A percentile compares a stretch with the other conserved stretches of the same genome.
phyloP scores from a whole-genome alignment of 2,113 vertebrate species.

The Cryptoleucopteryx plumbea region DNA sequence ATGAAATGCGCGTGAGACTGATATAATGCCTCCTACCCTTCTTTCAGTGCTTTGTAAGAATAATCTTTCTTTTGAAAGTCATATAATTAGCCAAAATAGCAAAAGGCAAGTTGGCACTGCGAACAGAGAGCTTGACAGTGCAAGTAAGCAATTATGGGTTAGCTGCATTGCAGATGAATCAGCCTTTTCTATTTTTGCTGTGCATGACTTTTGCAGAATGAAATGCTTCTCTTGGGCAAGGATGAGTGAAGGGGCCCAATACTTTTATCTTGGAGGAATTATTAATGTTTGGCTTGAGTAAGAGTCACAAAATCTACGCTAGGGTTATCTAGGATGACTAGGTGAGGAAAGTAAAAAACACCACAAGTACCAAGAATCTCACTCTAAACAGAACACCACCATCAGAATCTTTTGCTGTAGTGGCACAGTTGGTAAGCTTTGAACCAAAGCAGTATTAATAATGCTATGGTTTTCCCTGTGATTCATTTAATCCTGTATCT shows the following conservation, averaged over 20 bases:
- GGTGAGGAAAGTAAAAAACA: background rate
- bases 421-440: background rate
- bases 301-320: background rate
- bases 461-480: background rate
- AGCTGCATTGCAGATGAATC: constrained; percentile 32
- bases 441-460: background rate
- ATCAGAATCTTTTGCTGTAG: background rate
- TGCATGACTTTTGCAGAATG: background rate
- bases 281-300: background rate
- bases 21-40: background rate
- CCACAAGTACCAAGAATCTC: background rate
- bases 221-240: background rate
- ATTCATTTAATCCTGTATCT: background rate
- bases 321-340: background rate
- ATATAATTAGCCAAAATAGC: background rate
- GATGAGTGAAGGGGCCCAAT: background rate
- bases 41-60: background rate
- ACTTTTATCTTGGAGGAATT: background rate
- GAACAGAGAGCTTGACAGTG: background rate
- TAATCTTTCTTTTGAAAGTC: background rate
- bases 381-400: background rate
- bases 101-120: background rate
- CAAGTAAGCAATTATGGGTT: background rate
- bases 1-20: background rate
- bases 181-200: background rate